A percentile compares a stretch with the other conserved stretches of the same genome.
Conservation (phyloP, 2,888 invertebrate species). For the Dorcus parallelipipedus region DNA sequence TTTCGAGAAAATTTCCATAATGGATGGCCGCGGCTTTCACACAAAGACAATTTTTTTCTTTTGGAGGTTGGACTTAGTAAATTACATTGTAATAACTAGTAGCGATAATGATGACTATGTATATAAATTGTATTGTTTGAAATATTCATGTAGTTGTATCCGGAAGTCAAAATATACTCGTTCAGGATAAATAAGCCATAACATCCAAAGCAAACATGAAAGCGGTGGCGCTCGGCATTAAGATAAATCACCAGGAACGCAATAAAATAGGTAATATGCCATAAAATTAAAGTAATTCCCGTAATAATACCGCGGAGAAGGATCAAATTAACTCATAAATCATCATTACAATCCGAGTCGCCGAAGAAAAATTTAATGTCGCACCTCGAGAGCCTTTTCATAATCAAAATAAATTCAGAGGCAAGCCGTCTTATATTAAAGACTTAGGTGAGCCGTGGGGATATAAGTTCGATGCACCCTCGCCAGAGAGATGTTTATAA, state of each 20-base stretch:
- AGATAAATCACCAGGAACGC: constrained; percentile 7
- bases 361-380: neutral
- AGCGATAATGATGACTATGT: no score
- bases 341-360: constrained; percentile 5
- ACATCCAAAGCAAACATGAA: neutral
- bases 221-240: neutral
- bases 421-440: neutral
- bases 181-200: no score
- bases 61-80: no score
- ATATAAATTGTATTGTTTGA: no score
- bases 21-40: no score
- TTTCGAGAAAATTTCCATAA: no score
- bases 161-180: no score
- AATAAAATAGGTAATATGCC: constrained; percentile 3
- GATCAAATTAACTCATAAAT: constrained; percentile 11
- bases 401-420: neutral
- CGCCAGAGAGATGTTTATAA: neutral
- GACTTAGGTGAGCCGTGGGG: neutral
- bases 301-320: neutral
- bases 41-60: no score
- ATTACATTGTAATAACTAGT: no score
- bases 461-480: neutral
- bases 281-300: constrained; percentile 1
- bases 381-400: neutral
- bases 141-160: no score